Conservation (phyloP, 2,113 vertebrate genomes). For the Phyllopteryx taeniolatus region DNA sequence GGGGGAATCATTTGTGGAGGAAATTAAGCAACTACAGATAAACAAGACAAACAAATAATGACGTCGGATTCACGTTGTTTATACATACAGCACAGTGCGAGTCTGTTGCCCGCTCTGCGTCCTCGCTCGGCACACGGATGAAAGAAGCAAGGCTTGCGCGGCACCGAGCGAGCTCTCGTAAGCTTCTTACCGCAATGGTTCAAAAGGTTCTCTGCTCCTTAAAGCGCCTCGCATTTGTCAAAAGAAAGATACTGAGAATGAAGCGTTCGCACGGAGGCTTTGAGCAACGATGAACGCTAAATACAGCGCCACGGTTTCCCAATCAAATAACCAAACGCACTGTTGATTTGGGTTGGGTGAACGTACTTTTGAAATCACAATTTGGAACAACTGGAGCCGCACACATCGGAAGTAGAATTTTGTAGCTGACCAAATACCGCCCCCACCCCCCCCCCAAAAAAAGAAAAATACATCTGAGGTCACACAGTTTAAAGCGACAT, state of each 20-base stretch:
- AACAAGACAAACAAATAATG: not conserved
- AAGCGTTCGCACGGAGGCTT: not conserved
- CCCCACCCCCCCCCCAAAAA: too few species aligned
- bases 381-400: too few species aligned
- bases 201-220: slow-evolving; percentile 48
- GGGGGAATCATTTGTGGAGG: not conserved
- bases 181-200: slow-evolving; percentile 57
- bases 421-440: too few species aligned
- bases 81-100: slow-evolving; percentile 16
- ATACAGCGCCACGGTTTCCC: not conserved
- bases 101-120: slow-evolving; percentile 9
- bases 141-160: slow-evolving; percentile 49
- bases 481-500: too few species aligned
- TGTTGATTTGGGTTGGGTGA: not conserved
- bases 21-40: not conserved
- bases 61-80: not conserved
- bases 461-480: too few species aligned
- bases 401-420: too few species aligned
- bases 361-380: too few species aligned
- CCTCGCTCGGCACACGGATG: slow-evolving; percentile 31
- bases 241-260: not conserved
- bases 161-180: slow-evolving; percentile 32
- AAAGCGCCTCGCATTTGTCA: not conserved
- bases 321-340: not conserved
- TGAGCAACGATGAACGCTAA: not conserved